A percentile compares a stretch with the other conserved stretches of the same genome.
These are phyloP conservation scores for Drosophila tropicalis DNA, from an alignment of 1,140 invertebrate genomes.

Conservation along the genomic window DNA sequence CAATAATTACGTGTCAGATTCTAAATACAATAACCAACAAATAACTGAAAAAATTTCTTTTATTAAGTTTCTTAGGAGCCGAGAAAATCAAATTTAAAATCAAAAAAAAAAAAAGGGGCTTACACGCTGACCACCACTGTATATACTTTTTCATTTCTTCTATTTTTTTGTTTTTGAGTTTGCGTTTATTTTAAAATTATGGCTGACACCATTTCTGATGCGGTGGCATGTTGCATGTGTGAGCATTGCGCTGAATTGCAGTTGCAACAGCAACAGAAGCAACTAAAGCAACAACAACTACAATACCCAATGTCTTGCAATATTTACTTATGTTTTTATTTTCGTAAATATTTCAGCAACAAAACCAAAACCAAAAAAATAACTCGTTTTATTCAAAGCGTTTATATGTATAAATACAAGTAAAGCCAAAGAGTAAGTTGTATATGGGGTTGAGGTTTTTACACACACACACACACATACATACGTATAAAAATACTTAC, in stretches of 20 bases:
- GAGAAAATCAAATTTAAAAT: too few species aligned
- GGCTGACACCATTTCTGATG: slow-evolving; percentile 76
- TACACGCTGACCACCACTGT: too few species aligned
- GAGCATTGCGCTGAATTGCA: slow-evolving; percentile 72
- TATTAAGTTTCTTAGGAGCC: too few species aligned
- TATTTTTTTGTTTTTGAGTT: slow-evolving; percentile 28
- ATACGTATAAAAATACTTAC: slow-evolving; percentile 49
- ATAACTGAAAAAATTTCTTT: too few species aligned
- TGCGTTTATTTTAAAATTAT: slow-evolving; percentile 69
- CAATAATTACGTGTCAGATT: too few species aligned
- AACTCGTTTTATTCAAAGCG: slow-evolving; percentile 59
- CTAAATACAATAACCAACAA: too few species aligned
- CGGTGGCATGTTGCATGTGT: slow-evolving; percentile 70
- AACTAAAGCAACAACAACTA: slow-evolving; percentile 24
- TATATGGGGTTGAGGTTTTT: neutral
- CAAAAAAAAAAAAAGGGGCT: too few species aligned
- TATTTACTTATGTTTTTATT: slow-evolving; percentile 55
- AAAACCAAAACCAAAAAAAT: slow-evolving; percentile 7
- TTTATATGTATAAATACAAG: slow-evolving; percentile 34
- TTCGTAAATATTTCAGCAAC: slow-evolving; percentile 56
- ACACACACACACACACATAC: slow-evolving; percentile 40
- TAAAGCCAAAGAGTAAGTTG: slow-evolving; percentile 27
- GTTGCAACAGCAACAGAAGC: slow-evolving; percentile 50
- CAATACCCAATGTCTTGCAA: slow-evolving; percentile 62
- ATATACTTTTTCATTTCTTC: slow-evolving; percentile 24